Evolutionary conservation across 1,140 invertebrate genomes (phyloP).

Genomic region (Phortica variegata): DNA sequence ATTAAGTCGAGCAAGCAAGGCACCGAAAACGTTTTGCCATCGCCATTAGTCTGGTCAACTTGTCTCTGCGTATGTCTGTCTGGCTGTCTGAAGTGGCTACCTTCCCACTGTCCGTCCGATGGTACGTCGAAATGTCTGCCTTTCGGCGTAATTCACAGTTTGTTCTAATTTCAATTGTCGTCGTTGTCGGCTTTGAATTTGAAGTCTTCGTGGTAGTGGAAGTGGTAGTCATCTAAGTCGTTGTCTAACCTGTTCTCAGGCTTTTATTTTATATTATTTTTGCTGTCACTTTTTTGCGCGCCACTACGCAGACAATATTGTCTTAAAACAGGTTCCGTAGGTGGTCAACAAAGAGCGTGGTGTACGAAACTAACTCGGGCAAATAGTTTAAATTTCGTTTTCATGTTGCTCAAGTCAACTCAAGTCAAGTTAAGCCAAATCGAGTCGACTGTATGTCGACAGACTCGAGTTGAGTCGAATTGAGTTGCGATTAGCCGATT

Average conservation of each 20-base stretch:
- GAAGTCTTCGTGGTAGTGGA: too few species aligned
- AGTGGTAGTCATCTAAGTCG: too few species aligned
- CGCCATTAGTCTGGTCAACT: slow-evolving; percentile 4
- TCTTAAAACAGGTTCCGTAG: slow-evolving; percentile 34
- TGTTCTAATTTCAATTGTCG: slow-evolving; percentile 45
- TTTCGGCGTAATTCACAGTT: slow-evolving; percentile 34
- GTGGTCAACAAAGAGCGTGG: slow-evolving; percentile 2
- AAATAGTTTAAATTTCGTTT: slow-evolving; percentile 41
- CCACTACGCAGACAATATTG: slow-evolving; percentile 7
- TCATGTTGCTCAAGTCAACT: slow-evolving; percentile 24
- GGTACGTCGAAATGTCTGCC: neutral
- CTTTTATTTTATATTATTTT: slow-evolving; percentile 28
- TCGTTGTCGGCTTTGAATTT: neutral
- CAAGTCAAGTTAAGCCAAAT: too few species aligned
- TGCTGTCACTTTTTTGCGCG: slow-evolving; percentile 46
- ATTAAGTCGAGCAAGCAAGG: too few species aligned
- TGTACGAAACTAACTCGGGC: slow-evolving; percentile 21
- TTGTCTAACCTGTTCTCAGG: slow-evolving; percentile 42
- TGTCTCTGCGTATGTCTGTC: neutral
- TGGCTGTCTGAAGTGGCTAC: neutral
- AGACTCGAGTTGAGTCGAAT: too few species aligned
- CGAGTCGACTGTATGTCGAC: too few species aligned
- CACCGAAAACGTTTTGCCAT: too few species aligned
- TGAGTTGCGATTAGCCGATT: too few species aligned
- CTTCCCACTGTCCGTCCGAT: too few species aligned